A percentile compares a stretch with the other conserved stretches of the same genome.
phyloP scores from a whole-genome alignment of 2,797 vertebrate genomes.

The Poeciliopsis paucimaculata region DNA sequence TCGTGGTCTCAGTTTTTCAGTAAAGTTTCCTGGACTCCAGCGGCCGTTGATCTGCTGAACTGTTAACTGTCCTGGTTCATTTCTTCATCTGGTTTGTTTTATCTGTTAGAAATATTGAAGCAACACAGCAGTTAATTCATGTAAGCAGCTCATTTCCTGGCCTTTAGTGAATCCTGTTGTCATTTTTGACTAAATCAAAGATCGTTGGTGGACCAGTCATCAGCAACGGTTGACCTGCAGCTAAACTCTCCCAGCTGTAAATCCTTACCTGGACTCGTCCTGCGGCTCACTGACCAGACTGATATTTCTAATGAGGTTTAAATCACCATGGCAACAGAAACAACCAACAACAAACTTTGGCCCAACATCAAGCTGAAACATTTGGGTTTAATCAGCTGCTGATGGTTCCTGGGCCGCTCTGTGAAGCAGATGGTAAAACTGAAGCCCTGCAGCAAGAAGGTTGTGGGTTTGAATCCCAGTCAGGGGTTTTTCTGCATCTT shows the following conservation, averaged over 20 bases:
- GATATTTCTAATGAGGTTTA: not conserved
- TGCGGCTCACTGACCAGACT: no score
- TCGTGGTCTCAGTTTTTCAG: not conserved
- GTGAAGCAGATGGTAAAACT: not conserved
- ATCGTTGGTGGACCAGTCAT: no score
- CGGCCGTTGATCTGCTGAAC: not conserved
- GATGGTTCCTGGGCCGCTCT: no score
- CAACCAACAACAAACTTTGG: no score
- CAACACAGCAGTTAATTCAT: not conserved
- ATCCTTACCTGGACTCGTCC: no score
- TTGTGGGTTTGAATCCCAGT: not conserved
- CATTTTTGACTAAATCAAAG: not conserved
- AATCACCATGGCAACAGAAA: not conserved
- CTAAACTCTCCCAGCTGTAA: not conserved
- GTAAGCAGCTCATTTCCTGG: not conserved
- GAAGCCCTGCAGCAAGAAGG: not conserved
- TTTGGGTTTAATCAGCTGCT: not conserved
- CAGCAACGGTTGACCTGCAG: no score
- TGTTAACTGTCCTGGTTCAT: not conserved
- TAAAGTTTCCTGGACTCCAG: not conserved
- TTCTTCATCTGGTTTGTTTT: not conserved
- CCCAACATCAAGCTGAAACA: no score
- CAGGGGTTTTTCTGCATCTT: not conserved
- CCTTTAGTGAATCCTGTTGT: no score
- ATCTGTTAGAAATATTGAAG: accelerated